A percentile compares a stretch with the other conserved stretches of the same genome.
These are phyloP conservation scores for Amblyraja radiata DNA, from an alignment of 2,797 vertebrate species.

Conservation along the genomic window DNA sequence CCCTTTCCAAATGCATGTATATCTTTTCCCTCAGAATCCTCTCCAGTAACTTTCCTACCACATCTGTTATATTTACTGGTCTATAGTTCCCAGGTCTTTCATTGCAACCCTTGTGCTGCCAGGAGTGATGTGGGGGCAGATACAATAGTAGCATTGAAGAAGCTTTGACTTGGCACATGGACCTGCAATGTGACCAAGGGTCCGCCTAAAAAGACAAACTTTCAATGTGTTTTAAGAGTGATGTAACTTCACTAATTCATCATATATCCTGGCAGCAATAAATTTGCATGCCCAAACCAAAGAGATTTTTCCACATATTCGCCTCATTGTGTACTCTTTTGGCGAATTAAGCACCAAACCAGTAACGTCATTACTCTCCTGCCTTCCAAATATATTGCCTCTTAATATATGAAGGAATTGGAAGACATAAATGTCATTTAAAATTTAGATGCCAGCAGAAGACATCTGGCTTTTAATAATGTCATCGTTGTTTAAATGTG, in stretches of 20 bases:
- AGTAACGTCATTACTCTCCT: not conserved
- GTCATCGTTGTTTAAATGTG: not conserved
- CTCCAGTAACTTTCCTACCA: no score
- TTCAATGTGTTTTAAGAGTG: not conserved
- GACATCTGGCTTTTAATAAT: not conserved
- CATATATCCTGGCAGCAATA: not conserved
- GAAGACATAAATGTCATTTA: not conserved
- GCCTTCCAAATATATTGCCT: not conserved
- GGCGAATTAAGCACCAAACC: not conserved
- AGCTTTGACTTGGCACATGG: no score
- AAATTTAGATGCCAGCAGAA: not conserved
- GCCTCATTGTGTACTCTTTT: not conserved
- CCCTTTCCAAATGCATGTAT: no score
- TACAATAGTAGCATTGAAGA: no score
- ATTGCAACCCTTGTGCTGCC: no score
- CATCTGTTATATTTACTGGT: no score
- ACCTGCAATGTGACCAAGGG: not conserved
- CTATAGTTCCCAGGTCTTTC: no score
- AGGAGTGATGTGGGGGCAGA: no score
- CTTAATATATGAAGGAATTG: not conserved
- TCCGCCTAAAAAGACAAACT: not conserved
- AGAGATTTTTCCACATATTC: not conserved
- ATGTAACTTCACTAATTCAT: not conserved
- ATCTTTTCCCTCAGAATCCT: no score
- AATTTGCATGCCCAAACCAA: not conserved